Evolutionary conservation across 2,888 invertebrate species (phyloP).

Genomic region (Epicampocera succincta): DNA sequence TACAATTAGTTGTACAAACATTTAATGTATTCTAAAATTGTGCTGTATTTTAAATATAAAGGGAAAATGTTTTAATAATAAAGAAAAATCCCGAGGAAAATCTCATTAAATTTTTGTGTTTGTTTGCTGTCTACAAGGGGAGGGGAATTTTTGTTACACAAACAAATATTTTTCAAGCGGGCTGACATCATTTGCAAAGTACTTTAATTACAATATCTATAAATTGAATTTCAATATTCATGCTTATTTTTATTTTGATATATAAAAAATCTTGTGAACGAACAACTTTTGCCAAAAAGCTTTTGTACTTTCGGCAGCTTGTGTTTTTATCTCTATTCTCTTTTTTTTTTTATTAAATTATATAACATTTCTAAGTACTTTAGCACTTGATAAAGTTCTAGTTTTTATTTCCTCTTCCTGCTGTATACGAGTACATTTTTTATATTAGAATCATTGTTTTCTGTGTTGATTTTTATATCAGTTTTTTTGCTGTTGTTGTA

Average conservation of each 20-base stretch:
- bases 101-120: no score
- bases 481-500: not conserved
- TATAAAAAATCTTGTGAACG: no score
- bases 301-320: not conserved
- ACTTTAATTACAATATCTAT: no score
- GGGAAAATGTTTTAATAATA: no score
- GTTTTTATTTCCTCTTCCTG: conserved; percentile 33
- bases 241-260: no score
- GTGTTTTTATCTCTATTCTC: no score
- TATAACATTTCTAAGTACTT: conserved; percentile 65
- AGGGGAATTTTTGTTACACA: no score
- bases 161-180: no score
- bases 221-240: no score
- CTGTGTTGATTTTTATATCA: conserved; percentile 45
- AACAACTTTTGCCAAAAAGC: conserved; percentile 15
- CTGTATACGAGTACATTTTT: conserved; percentile 58
- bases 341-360: conserved; percentile 19
- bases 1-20: conserved; percentile 31
- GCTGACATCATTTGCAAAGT: no score
- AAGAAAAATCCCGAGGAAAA: no score
- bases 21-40: conserved; percentile 35
- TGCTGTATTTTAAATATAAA: not conserved
- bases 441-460: conserved; percentile 58
- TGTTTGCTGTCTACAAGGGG: no score
- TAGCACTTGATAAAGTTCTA: conserved; percentile 61